Base-by-base conservation (phyloP, 2,113 vertebrate genomes). In the Silurus meridionalis region DNA sequence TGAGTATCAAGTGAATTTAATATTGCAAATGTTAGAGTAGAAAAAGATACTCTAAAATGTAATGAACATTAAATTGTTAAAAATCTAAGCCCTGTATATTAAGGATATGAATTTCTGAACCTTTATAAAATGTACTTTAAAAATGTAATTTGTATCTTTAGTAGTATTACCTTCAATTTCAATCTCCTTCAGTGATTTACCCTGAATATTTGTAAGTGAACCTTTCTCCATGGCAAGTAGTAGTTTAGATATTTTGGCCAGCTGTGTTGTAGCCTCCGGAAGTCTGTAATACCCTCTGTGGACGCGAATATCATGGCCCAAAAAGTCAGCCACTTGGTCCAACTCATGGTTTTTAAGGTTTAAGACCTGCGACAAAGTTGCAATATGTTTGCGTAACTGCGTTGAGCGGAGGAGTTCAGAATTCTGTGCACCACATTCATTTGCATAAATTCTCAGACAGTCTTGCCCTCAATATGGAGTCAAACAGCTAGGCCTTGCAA, bases 401-500 rank as follows among this genome's bases (percentile, higher is more conserved):
- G 83, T 75, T 19, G 83, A 75, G 6, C 5, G 19, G 10, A 58
- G 50, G 10, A n/a, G 75, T n/a, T 53, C 21, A 10, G 72, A 21
- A 4, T 77, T 48, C 21, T 53, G 3, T 1, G n/a, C n/a, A n/a
- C n/a, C n/a, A n/a, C n/a, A n/a, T n/a, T n/a, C n/a, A n/a, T n/a
- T n/a, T n/a, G n/a, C n/a, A 19, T 64, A 90, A 0, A 9, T 6
- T 0, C 1, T 17, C 6, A 89, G 0, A 58, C 55, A 83, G 1
- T 15, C 23, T 0, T 48, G 53, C 9, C 69, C 87, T 75, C 83
- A 58, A 81, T 21, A 88, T 83, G 78, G 28, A 69, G 57, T 85
- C 0, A 15, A n/a, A 15, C 3, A 9, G 0, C 8, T 72, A 13
- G 58, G 88, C 46, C 37, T 86, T 0, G 80, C 91, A 50, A 93